Base-by-base conservation (phyloP, 2,113 vertebrate species). In the Toxotes chatareus region DNA sequence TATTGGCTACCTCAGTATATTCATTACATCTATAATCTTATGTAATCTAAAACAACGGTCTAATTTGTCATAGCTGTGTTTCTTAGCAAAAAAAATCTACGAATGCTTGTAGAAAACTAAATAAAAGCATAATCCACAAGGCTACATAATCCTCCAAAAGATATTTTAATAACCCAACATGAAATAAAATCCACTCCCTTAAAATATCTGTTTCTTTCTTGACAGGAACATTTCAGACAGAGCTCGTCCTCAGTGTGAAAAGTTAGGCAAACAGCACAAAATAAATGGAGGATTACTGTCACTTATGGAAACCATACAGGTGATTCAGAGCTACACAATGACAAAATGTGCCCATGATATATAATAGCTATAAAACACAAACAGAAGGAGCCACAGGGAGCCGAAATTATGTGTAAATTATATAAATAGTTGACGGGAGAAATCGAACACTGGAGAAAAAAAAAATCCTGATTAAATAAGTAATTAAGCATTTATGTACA, bases 1-100 rank as follows among this genome's bases (percentile, higher is more conserved):
- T 78, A 31, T 57, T 71, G 31, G 40, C 57, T 72, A 62, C 75
- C 55, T 76, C 8, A 70, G 36, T n/a, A 34, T 16, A 71, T 68
- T 36, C n/a, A 80, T 80, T 19, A 63, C 42, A 70, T 12, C 16
- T 69, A 13, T 34, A 57, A 71, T 68, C 62, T 53, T 42, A 36
- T 34, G 34, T 61, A 57, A 81, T 75, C n/a, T 34, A 23, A 46
- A 47, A 47, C 3, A 19, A 21, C 0, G 0, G 32, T 42, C 3
- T 53, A 23, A 27, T 65, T 69, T 38, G 27, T 73, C 46, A 5
- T 19, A 46, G 6, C 1, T 7, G 66, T 66, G 32, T 44, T 66
- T 9, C 49, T 51, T 51, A 51, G 8, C 49, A 21, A 51, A n/a
- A 65, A 69, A 51, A 2, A 47, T 14, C 7, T 16, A 5, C 38